These are phyloP conservation scores for Pempheris klunzingeri DNA, from an alignment of 2,797 vertebrate species.

Conservation along the genomic window DNA sequence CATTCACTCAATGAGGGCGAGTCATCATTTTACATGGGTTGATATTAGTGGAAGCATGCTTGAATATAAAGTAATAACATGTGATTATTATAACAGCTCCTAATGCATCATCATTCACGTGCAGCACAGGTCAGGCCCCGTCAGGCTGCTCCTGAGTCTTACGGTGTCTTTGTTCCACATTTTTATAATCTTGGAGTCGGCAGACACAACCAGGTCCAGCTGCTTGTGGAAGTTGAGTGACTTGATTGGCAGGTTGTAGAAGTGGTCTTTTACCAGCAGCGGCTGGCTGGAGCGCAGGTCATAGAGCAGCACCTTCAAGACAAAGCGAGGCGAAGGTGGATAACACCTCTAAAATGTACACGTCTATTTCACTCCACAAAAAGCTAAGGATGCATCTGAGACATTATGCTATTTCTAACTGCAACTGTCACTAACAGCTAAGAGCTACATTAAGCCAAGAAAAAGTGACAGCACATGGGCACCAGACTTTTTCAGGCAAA, in stretches of 20 bases:
- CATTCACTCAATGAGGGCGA: neutral
- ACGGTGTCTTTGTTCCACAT: constrained; percentile 97
- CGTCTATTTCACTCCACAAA: neutral
- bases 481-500: neutral
- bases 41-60: neutral
- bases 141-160: constrained; percentile 45
- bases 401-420: neutral
- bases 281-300: constrained; percentile 95
- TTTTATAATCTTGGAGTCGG: constrained; percentile 97
- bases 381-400: neutral
- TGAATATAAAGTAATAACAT: neutral
- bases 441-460: neutral
- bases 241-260: constrained; percentile 94
- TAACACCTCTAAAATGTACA: no score
- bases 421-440: neutral
- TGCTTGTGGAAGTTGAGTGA: constrained; percentile 91
- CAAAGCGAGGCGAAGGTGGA: neutral
- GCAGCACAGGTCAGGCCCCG: neutral
- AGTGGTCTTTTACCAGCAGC: constrained; percentile 95
- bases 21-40: neutral
- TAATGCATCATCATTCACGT: neutral
- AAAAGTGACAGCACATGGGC: neutral
- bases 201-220: constrained; percentile 93
- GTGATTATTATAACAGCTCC: neutral
- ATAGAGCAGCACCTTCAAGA: constrained; percentile 90